These are phyloP conservation scores for Coptodon rendalli DNA, from an alignment of 2,113 vertebrate species.

Conservation along the genomic window DNA sequence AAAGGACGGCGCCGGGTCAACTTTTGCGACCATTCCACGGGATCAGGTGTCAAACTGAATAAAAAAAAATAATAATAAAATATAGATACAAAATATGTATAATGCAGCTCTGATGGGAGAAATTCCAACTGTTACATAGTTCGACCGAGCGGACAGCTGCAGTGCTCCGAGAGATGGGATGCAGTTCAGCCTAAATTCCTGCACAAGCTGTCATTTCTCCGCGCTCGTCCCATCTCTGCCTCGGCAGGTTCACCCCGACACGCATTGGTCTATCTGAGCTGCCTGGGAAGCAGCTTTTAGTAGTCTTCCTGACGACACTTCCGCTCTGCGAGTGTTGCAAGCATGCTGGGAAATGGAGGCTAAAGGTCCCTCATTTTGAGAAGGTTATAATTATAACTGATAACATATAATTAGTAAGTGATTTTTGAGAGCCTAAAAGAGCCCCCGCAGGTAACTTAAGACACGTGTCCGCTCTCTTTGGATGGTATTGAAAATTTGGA, in stretches of 20 bases:
- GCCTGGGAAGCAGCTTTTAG: slow-evolving; percentile 71
- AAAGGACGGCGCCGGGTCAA: slow-evolving; percentile 75
- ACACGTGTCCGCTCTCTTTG: background rate
- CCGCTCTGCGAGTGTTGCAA: slow-evolving; percentile 44
- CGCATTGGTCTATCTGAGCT: slow-evolving; percentile 43
- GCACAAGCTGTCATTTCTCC: slow-evolving; percentile 35
- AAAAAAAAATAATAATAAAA: background rate
- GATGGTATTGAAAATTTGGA: background rate
- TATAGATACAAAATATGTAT: background rate
- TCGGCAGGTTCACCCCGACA: slow-evolving; percentile 62
- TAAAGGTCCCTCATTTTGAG: background rate
- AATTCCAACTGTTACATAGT: slow-evolving; percentile 25
- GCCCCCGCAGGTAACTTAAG: no score
- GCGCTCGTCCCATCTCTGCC: slow-evolving; percentile 56
- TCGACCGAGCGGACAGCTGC: background rate
- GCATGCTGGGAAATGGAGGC: slow-evolving; percentile 84
- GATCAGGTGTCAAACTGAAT: slow-evolving; percentile 15
- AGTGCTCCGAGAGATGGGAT: background rate
- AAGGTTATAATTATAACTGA: background rate
- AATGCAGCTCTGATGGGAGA: background rate
- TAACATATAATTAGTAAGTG: background rate
- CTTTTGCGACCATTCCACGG: slow-evolving; percentile 60
- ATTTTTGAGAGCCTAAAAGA: background rate
- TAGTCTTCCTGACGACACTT: slow-evolving; percentile 76
- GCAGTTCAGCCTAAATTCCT: slow-evolving; percentile 42